A percentile compares a stretch with the other conserved stretches of the same genome.
Evolutionary conservation across 2,797 vertebrate species (phyloP).

Genomic region (Gallinago stenura): DNA sequence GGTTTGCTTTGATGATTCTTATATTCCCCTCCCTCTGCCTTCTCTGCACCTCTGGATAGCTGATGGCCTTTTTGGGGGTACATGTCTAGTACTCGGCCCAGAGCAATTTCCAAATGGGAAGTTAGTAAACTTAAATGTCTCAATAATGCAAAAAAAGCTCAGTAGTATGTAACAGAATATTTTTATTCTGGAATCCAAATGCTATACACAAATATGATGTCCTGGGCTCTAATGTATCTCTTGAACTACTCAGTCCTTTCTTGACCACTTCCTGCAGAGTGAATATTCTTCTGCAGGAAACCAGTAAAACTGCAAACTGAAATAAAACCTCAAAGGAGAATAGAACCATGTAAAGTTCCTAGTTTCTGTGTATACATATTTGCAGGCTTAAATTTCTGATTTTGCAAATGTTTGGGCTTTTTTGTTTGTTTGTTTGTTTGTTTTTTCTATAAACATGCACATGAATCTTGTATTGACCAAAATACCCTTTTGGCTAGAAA

Average conservation of each 20-base stretch:
- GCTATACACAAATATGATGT: not conserved
- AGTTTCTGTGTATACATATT: not conserved
- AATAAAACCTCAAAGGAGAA: not conserved
- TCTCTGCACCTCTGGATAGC: not conserved
- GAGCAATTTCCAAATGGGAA: not conserved
- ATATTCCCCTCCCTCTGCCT: not conserved
- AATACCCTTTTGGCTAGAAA: not conserved
- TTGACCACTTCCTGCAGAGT: not conserved
- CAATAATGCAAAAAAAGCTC: not conserved
- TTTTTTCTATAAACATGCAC: not conserved
- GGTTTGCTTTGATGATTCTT: not conserved
- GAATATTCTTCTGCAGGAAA: not conserved
- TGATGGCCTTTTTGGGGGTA: not conserved
- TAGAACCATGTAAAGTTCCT: not conserved
- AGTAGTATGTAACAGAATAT: not conserved
- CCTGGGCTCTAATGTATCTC: not conserved
- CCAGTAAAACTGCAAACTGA: not conserved
- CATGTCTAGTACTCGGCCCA: not conserved
- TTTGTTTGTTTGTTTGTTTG: no score
- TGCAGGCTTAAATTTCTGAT: not conserved
- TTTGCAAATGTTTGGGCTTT: not conserved
- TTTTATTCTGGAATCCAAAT: not conserved
- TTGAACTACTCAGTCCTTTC: not conserved
- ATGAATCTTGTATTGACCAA: not conserved
- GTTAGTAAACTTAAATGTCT: not conserved